phyloP scores from a whole-genome alignment of 2,797 vertebrate genomes.

The Margarornis squamiger region DNA sequence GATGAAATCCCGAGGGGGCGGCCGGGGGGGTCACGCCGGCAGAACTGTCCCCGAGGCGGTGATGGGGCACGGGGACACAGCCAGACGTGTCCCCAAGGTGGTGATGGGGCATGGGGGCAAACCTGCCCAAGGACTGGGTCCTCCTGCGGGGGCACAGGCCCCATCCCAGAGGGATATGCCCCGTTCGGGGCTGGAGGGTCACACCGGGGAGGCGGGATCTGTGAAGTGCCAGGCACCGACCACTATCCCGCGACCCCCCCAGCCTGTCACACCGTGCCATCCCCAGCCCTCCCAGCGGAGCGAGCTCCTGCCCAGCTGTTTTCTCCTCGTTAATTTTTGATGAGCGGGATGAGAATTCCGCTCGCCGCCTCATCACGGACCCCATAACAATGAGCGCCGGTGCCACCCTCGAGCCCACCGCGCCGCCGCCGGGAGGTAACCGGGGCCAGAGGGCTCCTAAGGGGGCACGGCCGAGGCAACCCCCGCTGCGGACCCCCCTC shows the following conservation, averaged over 20 bases:
- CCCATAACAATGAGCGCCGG: conserved; percentile 25
- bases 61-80: neutral
- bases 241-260: neutral
- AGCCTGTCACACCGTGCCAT: neutral
- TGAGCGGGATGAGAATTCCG: neutral
- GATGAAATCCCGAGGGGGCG: neutral
- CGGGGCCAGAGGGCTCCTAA: neutral
- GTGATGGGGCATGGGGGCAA: rapidly evolving
- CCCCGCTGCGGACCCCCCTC: rapidly evolving
- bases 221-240: neutral
- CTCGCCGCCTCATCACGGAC: neutral
- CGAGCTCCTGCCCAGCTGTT: neutral
- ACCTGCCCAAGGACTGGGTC: neutral
- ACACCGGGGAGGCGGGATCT: too few species aligned
- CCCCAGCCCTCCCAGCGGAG: neutral
- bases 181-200: neutral
- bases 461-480: neutral
- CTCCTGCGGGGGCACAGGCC: too few species aligned
- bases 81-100: neutral
- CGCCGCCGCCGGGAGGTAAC: neutral
- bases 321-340: conserved; percentile 43
- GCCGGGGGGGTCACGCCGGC: neutral
- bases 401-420: neutral
- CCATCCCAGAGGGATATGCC: rapidly evolving
- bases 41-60: neutral